A percentile compares a stretch with the other conserved stretches of the same genome.
These are phyloP conservation scores for Mimumesa dahlbomi DNA, from an alignment of 2,888 invertebrate genomes.

Conservation along the genomic window DNA sequence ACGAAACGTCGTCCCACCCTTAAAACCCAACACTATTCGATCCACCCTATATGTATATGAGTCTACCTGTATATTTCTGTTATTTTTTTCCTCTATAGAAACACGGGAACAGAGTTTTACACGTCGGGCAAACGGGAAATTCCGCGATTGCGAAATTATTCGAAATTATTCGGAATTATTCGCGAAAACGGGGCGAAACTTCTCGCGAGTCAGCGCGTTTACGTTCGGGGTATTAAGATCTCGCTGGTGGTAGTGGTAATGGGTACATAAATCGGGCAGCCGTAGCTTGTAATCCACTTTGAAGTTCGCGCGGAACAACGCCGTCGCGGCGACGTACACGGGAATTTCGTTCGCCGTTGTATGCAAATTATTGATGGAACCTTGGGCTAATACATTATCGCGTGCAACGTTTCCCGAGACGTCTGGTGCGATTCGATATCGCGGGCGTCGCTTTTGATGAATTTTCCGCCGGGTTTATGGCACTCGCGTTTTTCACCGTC, in stretches of 20 bases:
- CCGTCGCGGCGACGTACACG: conserved; percentile 38
- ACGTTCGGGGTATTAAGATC: conserved; percentile 48
- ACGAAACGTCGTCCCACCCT: too few relatives aligned
- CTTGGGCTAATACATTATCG: conserved; percentile 58
- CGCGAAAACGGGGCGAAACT: too few relatives aligned
- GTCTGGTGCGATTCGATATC: conserved; percentile 35
- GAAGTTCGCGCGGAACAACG: conserved; percentile 47
- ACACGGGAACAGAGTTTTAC: too few relatives aligned
- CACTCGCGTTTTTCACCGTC: conserved; percentile 26
- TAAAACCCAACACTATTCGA: too few relatives aligned
- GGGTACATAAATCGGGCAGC: conserved; percentile 55
- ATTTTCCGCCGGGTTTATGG: conserved; percentile 48
- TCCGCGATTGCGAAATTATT: too few relatives aligned
- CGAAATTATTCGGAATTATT: conserved; percentile 27
- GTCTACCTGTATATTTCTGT: too few relatives aligned
- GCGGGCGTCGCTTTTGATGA: conserved; percentile 5
- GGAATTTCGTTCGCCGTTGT: conserved; percentile 60
- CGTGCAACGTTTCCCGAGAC: conserved; percentile 38
- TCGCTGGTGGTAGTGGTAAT: conserved; percentile 55
- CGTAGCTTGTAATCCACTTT: conserved; percentile 66
- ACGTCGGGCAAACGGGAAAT: too few relatives aligned
- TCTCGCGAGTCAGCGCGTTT: conserved; percentile 30
- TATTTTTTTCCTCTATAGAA: too few relatives aligned
- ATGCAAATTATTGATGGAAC: conserved; percentile 65
- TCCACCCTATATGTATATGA: too few relatives aligned